Conservation (phyloP, 23 tunicate genomes). For the Trididemnum nubilum region DNA sequence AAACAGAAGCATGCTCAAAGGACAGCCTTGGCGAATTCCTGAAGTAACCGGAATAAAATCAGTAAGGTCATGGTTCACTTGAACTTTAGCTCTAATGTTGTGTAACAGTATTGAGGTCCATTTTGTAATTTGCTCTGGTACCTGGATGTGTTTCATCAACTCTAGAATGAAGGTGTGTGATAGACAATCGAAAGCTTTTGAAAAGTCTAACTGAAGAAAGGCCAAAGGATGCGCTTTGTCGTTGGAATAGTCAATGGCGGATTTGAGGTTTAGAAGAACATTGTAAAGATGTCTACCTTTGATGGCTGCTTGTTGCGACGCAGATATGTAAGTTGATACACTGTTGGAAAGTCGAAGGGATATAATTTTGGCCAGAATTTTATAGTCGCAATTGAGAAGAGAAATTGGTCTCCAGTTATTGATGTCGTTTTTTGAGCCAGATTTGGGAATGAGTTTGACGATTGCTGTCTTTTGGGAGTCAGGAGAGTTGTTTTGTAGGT, state of each 20-base stretch:
- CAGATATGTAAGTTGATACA: neutral
- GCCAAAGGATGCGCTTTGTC: neutral
- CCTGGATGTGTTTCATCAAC: neutral
- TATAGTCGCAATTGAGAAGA: neutral
- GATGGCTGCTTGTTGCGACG: neutral
- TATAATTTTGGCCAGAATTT: neutral
- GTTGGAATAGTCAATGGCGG: neutral
- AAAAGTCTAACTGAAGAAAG: constrained; percentile 9
- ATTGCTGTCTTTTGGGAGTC: constrained; percentile 1
- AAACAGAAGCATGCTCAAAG: constrained; percentile 9
- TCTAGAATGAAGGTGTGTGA: neutral
- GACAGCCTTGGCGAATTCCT: constrained; percentile 7
- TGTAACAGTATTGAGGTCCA: neutral
- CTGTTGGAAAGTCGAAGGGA: neutral
- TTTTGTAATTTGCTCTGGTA: neutral
- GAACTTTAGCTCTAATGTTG: neutral
- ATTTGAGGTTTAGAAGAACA: neutral
- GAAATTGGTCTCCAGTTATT: constrained; percentile 8
- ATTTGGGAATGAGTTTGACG: constrained; percentile 3
- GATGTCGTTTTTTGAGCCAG: neutral
- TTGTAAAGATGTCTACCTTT: neutral
- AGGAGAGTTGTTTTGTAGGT: neutral
- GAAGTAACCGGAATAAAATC: neutral
- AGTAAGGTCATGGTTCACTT: neutral
- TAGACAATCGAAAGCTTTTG: constrained; percentile 5